Evolutionary conservation across 2,888 invertebrate genomes (phyloP), one percentile per base, ranked within the genome.

Genomic region (Aphrophora alni): DNA sequence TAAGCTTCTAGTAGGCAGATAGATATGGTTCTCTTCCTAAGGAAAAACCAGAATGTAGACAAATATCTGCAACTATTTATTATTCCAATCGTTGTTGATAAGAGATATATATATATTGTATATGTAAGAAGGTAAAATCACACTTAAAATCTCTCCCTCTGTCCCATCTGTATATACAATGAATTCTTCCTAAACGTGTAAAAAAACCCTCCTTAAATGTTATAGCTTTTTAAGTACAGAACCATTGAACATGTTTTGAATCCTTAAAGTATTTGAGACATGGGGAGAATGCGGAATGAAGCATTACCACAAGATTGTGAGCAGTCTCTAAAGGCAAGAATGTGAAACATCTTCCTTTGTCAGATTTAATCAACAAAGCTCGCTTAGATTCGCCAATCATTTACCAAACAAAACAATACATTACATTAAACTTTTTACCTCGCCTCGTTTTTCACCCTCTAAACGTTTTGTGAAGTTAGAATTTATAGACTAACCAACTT

Each of bases 331-430:
- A 44, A 4, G 44, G 44, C 59, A 59, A 59, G 59, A 59, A 59
- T 59, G 59, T 21, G 59, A 59, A 59, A 59, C 59, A 59, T 59
- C 59, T 59, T 59, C 59, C 59, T 59, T 59, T 59, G 59, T 59
- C 59, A 59, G 59, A 59, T 59, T 59, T 59, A 59, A 59, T 59
- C 33, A n/a, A n/a, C 44, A 59, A 21, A 59, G 44, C 44, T 44
- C 44, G 44, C 59, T 5, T 0, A 59, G 59, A 1, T n/a, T 21
- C 21, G 1, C 4, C 21, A 21, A 59, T 59, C 59, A 21, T 59
- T 59, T 59, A 2, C 59, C 2, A 59, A 59, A 59, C 59, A 59
- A 59, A 59, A 59, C 33, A 33, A n/a, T n/a, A 14, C 44, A 44
- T 10, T 44, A 14, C 44, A 44, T 44, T 14, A 7, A 44, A 59